Base-by-base conservation (phyloP, 1,140 invertebrate species). In the Saxidomus purpurata region DNA sequence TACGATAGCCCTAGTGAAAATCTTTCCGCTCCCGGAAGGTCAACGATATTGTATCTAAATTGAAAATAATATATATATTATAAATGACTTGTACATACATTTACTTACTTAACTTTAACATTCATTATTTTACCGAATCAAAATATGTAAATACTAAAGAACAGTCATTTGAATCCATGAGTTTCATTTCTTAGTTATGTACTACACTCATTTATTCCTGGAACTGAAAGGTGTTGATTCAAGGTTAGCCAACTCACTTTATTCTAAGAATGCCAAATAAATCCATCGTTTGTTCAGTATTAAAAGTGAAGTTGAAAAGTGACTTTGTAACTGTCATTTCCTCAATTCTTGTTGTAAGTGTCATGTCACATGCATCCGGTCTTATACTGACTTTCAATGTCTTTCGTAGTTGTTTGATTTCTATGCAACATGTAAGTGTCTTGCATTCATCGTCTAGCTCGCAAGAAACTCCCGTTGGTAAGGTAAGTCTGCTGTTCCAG, bases 251-350 rank as follows among this genome's bases (percentile, higher is more conserved):
- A 36, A 40, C 67, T 71, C 74, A 87, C 84, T 55, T 79, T 31
- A 87, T 25, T 47, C 22, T 87, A 9, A 87, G 6, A 0, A 87
- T 31, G 43, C 84, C 84, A 79, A 43, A 79, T 36, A 87, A 49
- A 28, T 69, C 40, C 25, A 87, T 55, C 0, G 19, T 55, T 36
- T 87, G 11, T 47, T 40, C 52, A 0, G 19, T 31, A 28, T 83
- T 83, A 31, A 34, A 90, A 25, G 38, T n/a, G 47, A 86, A 86
- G 28, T 80, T 69, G n/a, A 85, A 34, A 0, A 90, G 47, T 6
- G 61, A 47, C 17, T 63, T 52, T 40, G 22, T 47, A 38, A 40
- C 8, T 8, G 49, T 74, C 15, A 52, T 25, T 28, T 71, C 43
- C 36, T 89, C 87, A 34, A 89, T 82, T 3, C 22, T 15, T 4